phyloP scores from a whole-genome alignment of 2,888 invertebrate genomes.

The Camponotus fellah region DNA sequence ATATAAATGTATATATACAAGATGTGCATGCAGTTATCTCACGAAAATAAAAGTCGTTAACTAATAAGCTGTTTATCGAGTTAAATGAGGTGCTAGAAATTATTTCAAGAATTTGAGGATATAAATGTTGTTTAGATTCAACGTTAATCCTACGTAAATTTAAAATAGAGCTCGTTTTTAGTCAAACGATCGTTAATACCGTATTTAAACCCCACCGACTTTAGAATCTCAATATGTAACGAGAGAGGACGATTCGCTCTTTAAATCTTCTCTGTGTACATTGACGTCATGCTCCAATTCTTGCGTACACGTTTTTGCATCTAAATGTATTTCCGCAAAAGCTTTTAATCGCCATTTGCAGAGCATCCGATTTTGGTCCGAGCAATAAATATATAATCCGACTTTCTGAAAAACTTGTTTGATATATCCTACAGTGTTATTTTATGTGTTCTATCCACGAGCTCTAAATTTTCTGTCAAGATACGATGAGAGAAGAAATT shows the following conservation, averaged over 20 bases:
- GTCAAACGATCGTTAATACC: conserved; percentile 25
- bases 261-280: conserved; percentile 36
- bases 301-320: conserved; percentile 42
- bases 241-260: conserved; percentile 38
- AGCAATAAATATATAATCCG: conserved; percentile 45
- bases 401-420: conserved; percentile 38
- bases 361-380: conserved; percentile 31
- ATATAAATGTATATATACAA: not conserved
- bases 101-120: not conserved
- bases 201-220: conserved; percentile 52
- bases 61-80: not conserved
- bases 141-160: not conserved
- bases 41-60: conserved; percentile 2
- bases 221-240: conserved; percentile 44
- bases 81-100: conserved; percentile 17
- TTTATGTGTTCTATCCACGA: not conserved
- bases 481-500: not conserved
- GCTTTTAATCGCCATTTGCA: conserved; percentile 47
- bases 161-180: not conserved
- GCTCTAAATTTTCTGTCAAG: not conserved
- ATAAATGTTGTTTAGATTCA: conserved; percentile 9
- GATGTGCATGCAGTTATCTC: not conserved
- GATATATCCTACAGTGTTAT: not conserved
- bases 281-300: conserved; percentile 45
- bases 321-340: conserved; percentile 52